These are phyloP conservation scores for Villa cingulata DNA, from an alignment of 2,888 invertebrate species.

Conservation along the genomic window DNA sequence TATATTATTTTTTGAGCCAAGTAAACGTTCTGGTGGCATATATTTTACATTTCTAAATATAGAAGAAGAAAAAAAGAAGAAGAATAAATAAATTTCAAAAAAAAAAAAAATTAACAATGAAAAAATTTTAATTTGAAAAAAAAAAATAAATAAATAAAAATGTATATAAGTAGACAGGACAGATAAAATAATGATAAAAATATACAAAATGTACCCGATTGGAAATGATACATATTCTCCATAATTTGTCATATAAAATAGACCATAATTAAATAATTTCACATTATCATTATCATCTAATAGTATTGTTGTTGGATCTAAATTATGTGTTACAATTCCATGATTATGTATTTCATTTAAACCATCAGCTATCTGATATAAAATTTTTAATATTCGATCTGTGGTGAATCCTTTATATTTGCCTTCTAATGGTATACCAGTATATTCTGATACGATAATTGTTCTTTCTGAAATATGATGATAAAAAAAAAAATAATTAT, in stretches of 20 bases:
- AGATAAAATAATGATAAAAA: slow-evolving; percentile 9
- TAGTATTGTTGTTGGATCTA: slow-evolving; percentile 72
- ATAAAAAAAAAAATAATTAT: too few relatives aligned
- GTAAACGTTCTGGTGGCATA: slow-evolving; percentile 67
- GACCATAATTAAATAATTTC: slow-evolving; percentile 85
- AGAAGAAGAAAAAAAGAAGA: slow-evolving; percentile 13
- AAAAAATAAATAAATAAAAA: slow-evolving; percentile 11
- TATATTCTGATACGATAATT: slow-evolving; percentile 68
- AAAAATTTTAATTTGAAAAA: neutral
- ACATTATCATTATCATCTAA: slow-evolving; percentile 56
- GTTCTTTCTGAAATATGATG: slow-evolving; percentile 65
- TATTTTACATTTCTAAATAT: slow-evolving; percentile 56
- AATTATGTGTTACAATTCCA: slow-evolving; percentile 63
- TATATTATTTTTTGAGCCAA: slow-evolving; percentile 50
- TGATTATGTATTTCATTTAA: slow-evolving; percentile 57
- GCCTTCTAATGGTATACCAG: slow-evolving; percentile 51
- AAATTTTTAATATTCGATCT: slow-evolving; percentile 45
- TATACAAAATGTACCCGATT: slow-evolving; percentile 44
- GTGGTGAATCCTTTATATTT: slow-evolving; percentile 33
- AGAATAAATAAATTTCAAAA: neutral
- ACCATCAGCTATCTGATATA: slow-evolving; percentile 58
- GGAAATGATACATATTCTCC: slow-evolving; percentile 85
- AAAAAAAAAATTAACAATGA: slow-evolving; percentile 15
- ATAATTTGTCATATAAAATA: slow-evolving; percentile 78
- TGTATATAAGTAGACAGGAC: too few relatives aligned